Base-by-base conservation (phyloP, 2,797 vertebrate genomes). In the Cyclura pinguis region DNA sequence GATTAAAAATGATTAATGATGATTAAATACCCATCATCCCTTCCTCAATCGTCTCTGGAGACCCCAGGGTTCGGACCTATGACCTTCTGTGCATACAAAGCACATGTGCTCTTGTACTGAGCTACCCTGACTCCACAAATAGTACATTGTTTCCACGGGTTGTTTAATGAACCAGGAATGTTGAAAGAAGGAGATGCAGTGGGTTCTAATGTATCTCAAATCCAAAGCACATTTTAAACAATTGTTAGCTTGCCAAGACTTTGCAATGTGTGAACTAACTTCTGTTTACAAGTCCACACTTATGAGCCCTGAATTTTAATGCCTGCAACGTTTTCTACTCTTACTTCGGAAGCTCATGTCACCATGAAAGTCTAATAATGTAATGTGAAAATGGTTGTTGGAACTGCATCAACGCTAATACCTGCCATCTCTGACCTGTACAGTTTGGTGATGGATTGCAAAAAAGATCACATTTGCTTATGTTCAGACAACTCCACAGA, bases 231-330 rank as follows among this genome's bases (percentile, higher is more conserved):
- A 78, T 24, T 78, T 78, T 50, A 92, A 92, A 69, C 4, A 83
- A 95, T 90, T 55, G 13, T 1, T 78, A 94, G 88, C 55, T 84
- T 86, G 93, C 78, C 93, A 94, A 89, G 82, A 87, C 91, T 93
- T 92, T 69, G 74, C 52, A 91, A 89, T 78, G 77, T 91, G 91
- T 18, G 84, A 95, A 95, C 93, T 93, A 88, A 89, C 72, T 92
- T 73, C 89, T 95, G 91, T 32, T 91, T 84, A 92, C 84, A 67
- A 90, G 57, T 55, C 92, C 84, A 89, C 74, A 85, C 50, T 42
- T 74, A 52, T 84, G 80, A 35, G 90, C 52, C 69, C 7, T 87
- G 85, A 85, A 87, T 80, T 90, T 88, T 86, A 9, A 92, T 90
- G 69, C 7, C 18, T 2, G 47, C 87, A 90, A 88, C 14, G 62